Percentiles rank a stretch among this genome's conserved stretches.
These are phyloP conservation scores for Hirudo medicinalis DNA, from an alignment of 1,140 invertebrate genomes.

Conservation along the genomic window DNA sequence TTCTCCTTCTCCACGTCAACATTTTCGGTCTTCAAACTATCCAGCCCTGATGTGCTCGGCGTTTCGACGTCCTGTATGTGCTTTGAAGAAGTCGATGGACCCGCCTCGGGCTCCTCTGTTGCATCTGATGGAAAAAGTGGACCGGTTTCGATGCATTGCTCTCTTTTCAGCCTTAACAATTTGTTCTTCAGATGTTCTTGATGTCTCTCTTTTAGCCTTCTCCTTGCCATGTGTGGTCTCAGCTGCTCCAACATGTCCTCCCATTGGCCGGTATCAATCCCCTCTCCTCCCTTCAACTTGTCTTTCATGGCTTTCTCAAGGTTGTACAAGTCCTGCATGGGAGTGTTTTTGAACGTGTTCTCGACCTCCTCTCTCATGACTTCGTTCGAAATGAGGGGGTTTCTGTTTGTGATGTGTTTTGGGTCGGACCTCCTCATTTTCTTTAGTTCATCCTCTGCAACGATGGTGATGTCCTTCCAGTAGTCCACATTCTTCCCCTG, in stretches of 20 bases:
- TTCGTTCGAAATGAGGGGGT: too few relatives aligned
- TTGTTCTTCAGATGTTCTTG: conserved; percentile 79
- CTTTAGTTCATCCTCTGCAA: conserved; percentile 83
- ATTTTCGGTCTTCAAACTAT: too few relatives aligned
- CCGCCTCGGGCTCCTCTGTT: not conserved
- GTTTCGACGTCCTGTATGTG: not conserved
- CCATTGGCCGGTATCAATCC: conserved; percentile 67
- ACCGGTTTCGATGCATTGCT: conserved; percentile 35
- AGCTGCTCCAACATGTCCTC: too few relatives aligned
- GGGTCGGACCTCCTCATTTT: conserved; percentile 60
- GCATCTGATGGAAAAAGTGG: conserved; percentile 32
- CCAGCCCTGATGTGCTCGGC: too few relatives aligned
- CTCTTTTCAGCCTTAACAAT: conserved; percentile 72
- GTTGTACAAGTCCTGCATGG: too few relatives aligned
- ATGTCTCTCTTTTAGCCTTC: conserved; percentile 77
- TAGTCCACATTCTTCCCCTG: conserved; percentile 75
- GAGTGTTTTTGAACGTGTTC: too few relatives aligned
- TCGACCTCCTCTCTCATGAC: too few relatives aligned
- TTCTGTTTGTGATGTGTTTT: too few relatives aligned
- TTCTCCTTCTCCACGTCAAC: not conserved
- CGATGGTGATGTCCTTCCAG: conserved; percentile 92
- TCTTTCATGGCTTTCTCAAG: too few relatives aligned
- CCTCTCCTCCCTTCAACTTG: conserved; percentile 62
- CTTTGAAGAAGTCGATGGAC: not conserved
- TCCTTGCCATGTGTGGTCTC: too few relatives aligned